These are phyloP conservation scores for Neodon shergylaensis DNA, from an alignment of 2,113 vertebrate species.

Conservation along the genomic window DNA sequence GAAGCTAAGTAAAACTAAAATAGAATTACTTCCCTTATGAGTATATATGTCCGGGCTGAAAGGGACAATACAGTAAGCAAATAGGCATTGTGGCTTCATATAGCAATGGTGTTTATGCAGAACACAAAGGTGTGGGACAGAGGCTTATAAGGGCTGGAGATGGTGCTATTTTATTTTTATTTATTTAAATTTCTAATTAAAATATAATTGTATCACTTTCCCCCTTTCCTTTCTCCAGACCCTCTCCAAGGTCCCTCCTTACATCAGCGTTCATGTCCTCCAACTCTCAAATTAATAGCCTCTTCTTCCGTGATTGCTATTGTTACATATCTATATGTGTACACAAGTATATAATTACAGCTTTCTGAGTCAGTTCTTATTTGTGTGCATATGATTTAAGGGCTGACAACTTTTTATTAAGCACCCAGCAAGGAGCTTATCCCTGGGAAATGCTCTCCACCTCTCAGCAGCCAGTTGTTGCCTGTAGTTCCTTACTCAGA, in stretches of 20 bases:
- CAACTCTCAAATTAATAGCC: background rate
- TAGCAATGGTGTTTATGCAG: background rate
- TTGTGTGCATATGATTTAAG: background rate
- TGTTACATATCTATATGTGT: background rate
- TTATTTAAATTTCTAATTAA: background rate
- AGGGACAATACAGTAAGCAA: background rate
- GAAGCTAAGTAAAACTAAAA: background rate
- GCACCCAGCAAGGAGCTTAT: background rate
- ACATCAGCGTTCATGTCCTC: background rate
- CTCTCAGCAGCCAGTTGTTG: background rate
- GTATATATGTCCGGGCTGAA: background rate
- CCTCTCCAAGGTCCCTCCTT: background rate
- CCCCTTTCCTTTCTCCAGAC: background rate
- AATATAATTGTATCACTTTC: background rate
- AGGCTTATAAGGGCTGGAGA: background rate
- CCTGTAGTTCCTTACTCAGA: background rate
- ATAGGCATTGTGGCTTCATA: background rate
- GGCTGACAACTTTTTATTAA: background rate
- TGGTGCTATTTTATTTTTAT: background rate
- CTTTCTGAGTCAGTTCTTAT: background rate
- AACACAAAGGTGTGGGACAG: background rate
- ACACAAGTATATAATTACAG: background rate
- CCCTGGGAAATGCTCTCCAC: background rate
- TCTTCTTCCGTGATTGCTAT: background rate
- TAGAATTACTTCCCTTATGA: background rate